phyloP scores from a whole-genome alignment of 30 jellyfish, hydroid and myxozoan genomes.

The Turritopsis rubra region DNA sequence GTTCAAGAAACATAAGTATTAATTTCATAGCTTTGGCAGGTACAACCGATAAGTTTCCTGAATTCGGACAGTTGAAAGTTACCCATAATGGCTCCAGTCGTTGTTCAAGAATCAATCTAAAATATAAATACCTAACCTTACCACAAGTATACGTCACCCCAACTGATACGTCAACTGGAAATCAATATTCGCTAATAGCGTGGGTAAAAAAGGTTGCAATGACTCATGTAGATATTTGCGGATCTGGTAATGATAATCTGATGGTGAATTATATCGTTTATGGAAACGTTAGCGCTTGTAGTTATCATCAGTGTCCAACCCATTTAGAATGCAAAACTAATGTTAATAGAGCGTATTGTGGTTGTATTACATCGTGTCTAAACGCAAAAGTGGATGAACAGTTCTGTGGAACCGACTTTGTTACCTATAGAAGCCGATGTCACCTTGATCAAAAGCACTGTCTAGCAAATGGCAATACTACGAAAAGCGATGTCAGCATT shows the following conservation, averaged over 20 bases:
- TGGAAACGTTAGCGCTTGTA: slow-evolving; percentile 7
- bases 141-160: slow-evolving; percentile 21
- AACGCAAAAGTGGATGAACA: not conserved
- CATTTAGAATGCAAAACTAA: slow-evolving; percentile 16
- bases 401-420: slow-evolving; percentile 20
- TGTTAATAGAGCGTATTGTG: slow-evolving; percentile 13
- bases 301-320: not conserved
- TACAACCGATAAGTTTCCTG: not conserved
- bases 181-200: not conserved
- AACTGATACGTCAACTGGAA: not conserved
- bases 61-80: not conserved
- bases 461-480: slow-evolving; percentile 4
- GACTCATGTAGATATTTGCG: slow-evolving; percentile 7
- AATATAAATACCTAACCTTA: not conserved
- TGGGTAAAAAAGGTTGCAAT: not conserved
- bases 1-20: not conserved
- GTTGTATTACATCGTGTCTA: slow-evolving; percentile 7
- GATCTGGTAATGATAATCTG: not conserved
- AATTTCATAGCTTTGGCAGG: slow-evolving; percentile 6
- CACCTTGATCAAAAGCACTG: slow-evolving; percentile 4
- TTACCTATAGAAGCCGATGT: slow-evolving; percentile 21
- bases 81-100: not conserved
- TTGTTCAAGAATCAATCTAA: slow-evolving; percentile 6
- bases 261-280: slow-evolving; percentile 4
- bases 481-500: not conserved